A percentile compares a stretch with the other conserved stretches of the same genome.
Conservation (phyloP, 2,888 invertebrate genomes). For the Falcaria lacertinaria region DNA sequence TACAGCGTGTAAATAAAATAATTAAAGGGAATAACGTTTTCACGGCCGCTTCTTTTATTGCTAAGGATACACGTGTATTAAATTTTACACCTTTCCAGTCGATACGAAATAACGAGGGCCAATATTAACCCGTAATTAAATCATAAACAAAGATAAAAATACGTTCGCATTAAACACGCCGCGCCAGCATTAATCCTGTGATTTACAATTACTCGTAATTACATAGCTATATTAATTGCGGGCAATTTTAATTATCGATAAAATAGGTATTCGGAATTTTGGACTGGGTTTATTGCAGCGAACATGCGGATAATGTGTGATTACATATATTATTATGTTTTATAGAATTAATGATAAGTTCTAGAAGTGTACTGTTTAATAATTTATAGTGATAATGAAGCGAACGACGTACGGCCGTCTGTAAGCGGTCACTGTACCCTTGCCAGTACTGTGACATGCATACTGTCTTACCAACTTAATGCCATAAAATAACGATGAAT, state of each 20-base stretch:
- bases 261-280: slow-evolving; percentile 40
- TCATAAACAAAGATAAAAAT: slow-evolving; percentile 71
- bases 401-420: too few relatives aligned
- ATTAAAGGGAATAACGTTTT: slow-evolving; percentile 10
- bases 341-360: not conserved
- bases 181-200: slow-evolving; percentile 59
- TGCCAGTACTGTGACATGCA: too few relatives aligned
- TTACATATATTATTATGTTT: slow-evolving; percentile 30
- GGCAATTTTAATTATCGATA: slow-evolving; percentile 74
- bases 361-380: too few relatives aligned
- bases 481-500: too few relatives aligned
- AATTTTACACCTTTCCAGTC: slow-evolving; percentile 49
- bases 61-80: slow-evolving; percentile 40
- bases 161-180: slow-evolving; percentile 53
- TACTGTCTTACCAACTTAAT: too few relatives aligned
- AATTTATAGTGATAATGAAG: too few relatives aligned
- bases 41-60: slow-evolving; percentile 43
- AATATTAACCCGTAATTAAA: slow-evolving; percentile 68
- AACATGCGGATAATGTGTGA: slow-evolving; percentile 39
- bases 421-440: too few relatives aligned
- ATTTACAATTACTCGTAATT: slow-evolving; percentile 74
- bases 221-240: slow-evolving; percentile 59
- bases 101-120: slow-evolving; percentile 48
- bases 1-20: slow-evolving; percentile 8
- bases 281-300: slow-evolving; percentile 43